phyloP scores from a whole-genome alignment of 2,113 vertebrate species.

The Aleadryas rufinucha region DNA sequence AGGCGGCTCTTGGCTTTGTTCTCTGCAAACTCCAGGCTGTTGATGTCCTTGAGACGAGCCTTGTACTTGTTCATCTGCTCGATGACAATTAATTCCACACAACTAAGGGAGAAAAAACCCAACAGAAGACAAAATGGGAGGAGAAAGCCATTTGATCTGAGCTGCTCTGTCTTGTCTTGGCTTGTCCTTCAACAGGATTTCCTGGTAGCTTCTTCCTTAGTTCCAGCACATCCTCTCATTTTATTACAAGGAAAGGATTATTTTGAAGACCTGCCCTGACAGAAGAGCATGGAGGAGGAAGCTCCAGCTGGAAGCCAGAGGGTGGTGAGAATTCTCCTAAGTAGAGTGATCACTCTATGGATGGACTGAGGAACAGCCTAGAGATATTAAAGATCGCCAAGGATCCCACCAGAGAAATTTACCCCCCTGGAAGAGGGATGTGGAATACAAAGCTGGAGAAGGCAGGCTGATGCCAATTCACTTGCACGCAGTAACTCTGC shows the following conservation, averaged over 20 bases:
- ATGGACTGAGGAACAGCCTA: background rate
- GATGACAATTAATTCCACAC: constrained; percentile 90
- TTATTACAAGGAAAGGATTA: background rate
- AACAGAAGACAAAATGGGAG: constrained; percentile 3
- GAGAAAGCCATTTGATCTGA: background rate
- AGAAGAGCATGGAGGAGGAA: background rate
- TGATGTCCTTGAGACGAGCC: constrained; percentile 95
- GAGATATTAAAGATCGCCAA: background rate
- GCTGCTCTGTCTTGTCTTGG: background rate
- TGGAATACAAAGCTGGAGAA: background rate
- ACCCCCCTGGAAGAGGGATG: background rate
- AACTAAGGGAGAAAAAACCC: constrained; percentile 66
- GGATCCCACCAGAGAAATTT: background rate
- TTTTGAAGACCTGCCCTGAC: background rate
- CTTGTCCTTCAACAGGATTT: background rate
- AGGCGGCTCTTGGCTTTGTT: constrained; percentile 94
- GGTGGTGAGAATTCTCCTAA: background rate
- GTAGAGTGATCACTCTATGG: background rate
- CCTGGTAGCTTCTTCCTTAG: background rate
- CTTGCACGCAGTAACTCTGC: background rate
- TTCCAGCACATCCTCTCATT: background rate
- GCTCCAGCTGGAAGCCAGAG: background rate
- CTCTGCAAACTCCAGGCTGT: constrained; percentile 94
- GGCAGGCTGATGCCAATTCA: background rate
- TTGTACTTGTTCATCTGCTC: constrained; percentile 99